Base-by-base conservation (phyloP, 2,113 vertebrate species). In the Neodon shergylaensis region DNA sequence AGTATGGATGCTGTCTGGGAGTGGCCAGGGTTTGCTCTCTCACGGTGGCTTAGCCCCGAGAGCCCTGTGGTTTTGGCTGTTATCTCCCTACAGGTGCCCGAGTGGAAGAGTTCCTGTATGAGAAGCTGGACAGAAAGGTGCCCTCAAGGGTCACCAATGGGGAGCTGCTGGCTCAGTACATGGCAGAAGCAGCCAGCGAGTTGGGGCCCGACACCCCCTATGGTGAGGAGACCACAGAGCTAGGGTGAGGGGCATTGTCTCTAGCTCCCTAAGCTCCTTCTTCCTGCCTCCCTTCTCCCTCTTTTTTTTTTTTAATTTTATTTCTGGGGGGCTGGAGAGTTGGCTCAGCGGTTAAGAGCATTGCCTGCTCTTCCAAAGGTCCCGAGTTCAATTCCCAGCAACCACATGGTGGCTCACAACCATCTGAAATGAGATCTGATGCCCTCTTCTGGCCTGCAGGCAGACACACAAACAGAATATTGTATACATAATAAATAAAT, bases 51-150 rank as follows among this genome's bases (percentile, higher is more conserved):
- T n/a, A 63, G 42, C 52, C 26, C 4, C 0, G n/a, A 63, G 91
- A 78, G 52, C 79, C 74, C 66, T 1, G 54, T 66, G 91, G 65
- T 91, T 92, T 63, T 52, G 83, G 49, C 79, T 88, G 87, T 83
- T 81, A 17, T 94, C 72, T 95, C 31, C 2, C 74, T 81, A 0
- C 97, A 99, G 99, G 99, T 97, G 99, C 99, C 96, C 99, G 99
- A 90, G 99, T 99, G 24, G 99, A 99, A 93, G 99, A 99, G 97
- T 99, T 99, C 98, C 98, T 99, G 33, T 99, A 99, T 4, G 99
- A 99, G 96, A 99, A 99, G 98, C 98, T 99, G 21, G 99, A 99
- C 97, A 98, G 99, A 96, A 99, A 99, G 98, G 98, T 99, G 6
- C 99, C 99, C 1, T 99, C 99, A 1, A 98, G 99, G 78, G 98